Base-by-base conservation (phyloP, 2,888 invertebrate species). In the Tenthredo distinguenda region DNA sequence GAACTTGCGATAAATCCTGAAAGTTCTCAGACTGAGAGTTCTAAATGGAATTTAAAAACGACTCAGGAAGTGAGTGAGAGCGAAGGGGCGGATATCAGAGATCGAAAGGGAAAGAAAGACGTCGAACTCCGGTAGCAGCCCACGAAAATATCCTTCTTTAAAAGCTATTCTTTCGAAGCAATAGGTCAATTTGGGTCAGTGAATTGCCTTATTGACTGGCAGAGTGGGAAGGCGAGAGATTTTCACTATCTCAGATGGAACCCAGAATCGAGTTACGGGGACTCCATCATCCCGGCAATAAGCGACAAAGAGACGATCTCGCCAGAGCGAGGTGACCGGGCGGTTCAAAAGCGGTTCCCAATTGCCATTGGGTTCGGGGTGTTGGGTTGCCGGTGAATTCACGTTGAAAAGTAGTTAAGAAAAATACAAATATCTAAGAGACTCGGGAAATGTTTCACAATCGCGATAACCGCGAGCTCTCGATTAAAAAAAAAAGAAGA, bases 131-230 rank as follows among this genome's bases (percentile, higher is more conserved):
- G 82, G 40, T 26, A 47, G 40, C 47, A 68, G 50, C 65, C 83
- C 34, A 31, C 47, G 47, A 68, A 83, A 72, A 85, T 83, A 72
- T 85, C 85, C 37, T 88, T 86, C 87, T 85, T 84, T 83, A 58
- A 85, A 86, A 86, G 87, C 88, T 84, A 88, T 88, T 88, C 87
- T 88, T 88, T 81, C 86, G 71, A 85, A 85, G 85, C 89, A 89
- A 89, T 90, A 89, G 91, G 90, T 91, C 93, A 92, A 93, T 93
- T 92, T 90, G 88, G 92, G 91, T 90, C 91, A 91, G 90, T 90
- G 91, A 93, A 93, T 93, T 92, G 93, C 92, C 92, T 93, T 93
- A 93, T 93, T 93, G 93, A 92, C 91, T 90, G 90, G 88, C 90
- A 90, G 91, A 86, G 85, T 87, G 88, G 87, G 87, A 89, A 87